These are phyloP conservation scores for Myotis findleyi DNA, from an alignment of 2,797 vertebrate species.

Conservation along the genomic window DNA sequence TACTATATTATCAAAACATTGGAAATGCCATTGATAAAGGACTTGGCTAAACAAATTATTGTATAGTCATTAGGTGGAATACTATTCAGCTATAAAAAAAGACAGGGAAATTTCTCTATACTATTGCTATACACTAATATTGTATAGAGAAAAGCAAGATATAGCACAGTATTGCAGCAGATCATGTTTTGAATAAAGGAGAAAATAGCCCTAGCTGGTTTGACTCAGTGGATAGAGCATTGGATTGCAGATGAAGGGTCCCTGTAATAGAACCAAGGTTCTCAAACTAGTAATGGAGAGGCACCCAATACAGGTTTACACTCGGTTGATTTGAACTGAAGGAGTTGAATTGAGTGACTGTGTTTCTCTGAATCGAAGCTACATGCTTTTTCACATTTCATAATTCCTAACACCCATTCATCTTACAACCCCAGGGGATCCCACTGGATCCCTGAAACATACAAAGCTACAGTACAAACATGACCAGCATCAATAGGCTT, in stretches of 20 bases:
- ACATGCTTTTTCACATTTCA: background rate
- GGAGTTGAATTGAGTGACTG: background rate
- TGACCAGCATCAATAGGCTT: background rate
- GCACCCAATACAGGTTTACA: background rate
- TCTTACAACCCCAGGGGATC: background rate
- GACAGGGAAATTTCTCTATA: background rate
- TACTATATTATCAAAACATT: background rate
- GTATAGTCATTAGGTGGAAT: background rate
- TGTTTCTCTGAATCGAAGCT: background rate
- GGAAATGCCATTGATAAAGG: background rate
- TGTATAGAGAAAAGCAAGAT: background rate
- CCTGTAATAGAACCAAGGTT: background rate
- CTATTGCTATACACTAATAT: background rate
- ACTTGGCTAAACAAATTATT: background rate
- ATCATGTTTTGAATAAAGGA: background rate
- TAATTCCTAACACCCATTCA: conserved; percentile 19
- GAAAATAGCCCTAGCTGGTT: background rate
- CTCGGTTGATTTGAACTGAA: background rate
- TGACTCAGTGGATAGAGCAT: too few relatives aligned
- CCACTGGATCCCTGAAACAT: background rate
- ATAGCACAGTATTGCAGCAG: background rate
- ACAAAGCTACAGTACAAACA: background rate
- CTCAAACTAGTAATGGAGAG: background rate
- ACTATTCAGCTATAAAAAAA: background rate
- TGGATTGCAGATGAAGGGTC: too few relatives aligned